Evolutionary conservation across 1,140 invertebrate genomes (phyloP), one percentile per base, ranked within the genome.

Genomic region (Galendromus occidentalis): DNA sequence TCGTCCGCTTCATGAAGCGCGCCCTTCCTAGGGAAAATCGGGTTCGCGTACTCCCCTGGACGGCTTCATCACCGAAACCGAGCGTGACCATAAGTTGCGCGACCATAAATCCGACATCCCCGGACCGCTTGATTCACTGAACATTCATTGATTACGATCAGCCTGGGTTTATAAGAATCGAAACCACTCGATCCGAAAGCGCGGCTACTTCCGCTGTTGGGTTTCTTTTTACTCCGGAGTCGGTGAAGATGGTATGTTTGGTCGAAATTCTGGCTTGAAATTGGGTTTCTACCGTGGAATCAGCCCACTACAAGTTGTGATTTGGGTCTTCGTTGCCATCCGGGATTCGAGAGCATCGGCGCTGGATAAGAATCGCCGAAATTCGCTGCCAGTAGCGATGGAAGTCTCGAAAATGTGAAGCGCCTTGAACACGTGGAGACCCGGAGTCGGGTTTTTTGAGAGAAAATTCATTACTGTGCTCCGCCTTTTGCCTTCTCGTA

Each of bases 161-260:
- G n/a, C n/a, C n/a, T n/a, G 45, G 45, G 14, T 47, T 4, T 6
- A 22, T 47, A 7, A 25, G 28, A 47, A 47, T 22, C 51, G 22
- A 59, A 59, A 59, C 51, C 51, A 59, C 17, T 18, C 51, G 51
- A 59, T 4, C 14, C n/a, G 22, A 59, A 25, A 33, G 25, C 51
- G 51, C 51, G 22, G 33, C 51, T 22, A 22, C 51, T 59, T 59
- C 51, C 51, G 51, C 22, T 59, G 25, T 59, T 59, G 33, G 22
- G 51, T 33, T 33, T 59, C 51, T 59, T 59, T 59, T 59, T 33
- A 33, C 51, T 59, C 20, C 51, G 33, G 25, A 29, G 14, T 59
- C 25, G 51, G 12, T 25, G 51, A 59, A 59, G 51, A 59, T 59
- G 51, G 51, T 59, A 33, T 59, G 45, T 47, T 25, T 59, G 18